These are phyloP conservation scores for Channa striata DNA, from an alignment of 2,797 vertebrate species.

Conservation along the genomic window DNA sequence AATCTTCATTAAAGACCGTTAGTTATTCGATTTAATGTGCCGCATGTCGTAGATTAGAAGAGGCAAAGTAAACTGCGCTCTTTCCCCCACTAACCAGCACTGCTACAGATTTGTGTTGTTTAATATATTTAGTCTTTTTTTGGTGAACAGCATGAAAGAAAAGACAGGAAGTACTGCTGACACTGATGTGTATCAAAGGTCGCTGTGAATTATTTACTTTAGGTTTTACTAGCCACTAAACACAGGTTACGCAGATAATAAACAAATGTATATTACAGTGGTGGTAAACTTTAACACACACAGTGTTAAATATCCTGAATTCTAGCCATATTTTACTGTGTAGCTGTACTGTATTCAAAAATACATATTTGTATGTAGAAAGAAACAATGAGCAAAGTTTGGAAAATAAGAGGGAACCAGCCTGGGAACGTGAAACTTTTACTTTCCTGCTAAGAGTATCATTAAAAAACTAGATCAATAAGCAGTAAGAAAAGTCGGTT, in stretches of 20 bases:
- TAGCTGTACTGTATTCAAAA: no score
- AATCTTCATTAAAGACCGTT: conserved; percentile 39
- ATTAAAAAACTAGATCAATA: no score
- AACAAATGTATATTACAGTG: conserved; percentile 64
- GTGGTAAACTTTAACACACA: conserved; percentile 2
- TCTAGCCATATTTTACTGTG: no score
- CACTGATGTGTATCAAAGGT: conserved; percentile 28
- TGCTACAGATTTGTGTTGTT: conserved; percentile 28
- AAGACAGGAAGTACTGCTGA: no score
- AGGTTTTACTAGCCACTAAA: conserved; percentile 60
- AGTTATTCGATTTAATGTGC: conserved; percentile 42
- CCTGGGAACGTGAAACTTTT: no score
- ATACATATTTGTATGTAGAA: no score
- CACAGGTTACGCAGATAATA: conserved; percentile 68
- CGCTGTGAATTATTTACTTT: conserved; percentile 59
- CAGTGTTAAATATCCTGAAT: no score
- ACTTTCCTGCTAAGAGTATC: no score
- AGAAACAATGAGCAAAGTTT: no score
- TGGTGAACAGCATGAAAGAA: conserved; percentile 22
- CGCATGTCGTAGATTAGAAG: conserved; percentile 12
- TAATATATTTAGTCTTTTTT: conserved; percentile 18
- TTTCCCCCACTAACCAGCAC: conserved; percentile 30
- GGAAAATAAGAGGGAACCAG: no score
- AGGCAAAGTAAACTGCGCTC: background rate
- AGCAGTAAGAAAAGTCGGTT: no score